phyloP scores from a whole-genome alignment of 2,113 vertebrate genomes.

The Nannobrachium achirus region DNA sequence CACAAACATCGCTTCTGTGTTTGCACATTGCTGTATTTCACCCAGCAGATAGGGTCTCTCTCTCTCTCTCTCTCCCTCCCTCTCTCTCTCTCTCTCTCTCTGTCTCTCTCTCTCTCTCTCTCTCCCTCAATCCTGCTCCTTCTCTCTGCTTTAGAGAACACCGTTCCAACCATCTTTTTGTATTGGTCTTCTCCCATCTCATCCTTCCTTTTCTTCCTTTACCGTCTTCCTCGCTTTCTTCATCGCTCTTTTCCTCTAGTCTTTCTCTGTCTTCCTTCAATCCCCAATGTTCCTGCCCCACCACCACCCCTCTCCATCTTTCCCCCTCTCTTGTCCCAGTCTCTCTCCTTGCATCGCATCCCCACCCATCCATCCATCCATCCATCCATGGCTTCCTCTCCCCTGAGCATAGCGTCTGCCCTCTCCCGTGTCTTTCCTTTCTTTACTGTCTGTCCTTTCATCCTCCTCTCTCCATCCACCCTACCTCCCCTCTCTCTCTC shows the following conservation, averaged over 20 bases:
- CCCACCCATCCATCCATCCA: neutral
- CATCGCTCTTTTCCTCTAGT: conserved; percentile 28
- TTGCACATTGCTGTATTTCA: too few relatives aligned
- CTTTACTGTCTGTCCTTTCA: too few relatives aligned
- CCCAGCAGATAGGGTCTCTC: neutral
- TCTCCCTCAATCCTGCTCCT: neutral
- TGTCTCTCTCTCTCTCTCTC: neutral
- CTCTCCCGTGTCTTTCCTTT: too few relatives aligned
- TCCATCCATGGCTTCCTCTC: neutral
- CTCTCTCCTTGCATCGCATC: neutral
- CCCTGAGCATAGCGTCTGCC: neutral
- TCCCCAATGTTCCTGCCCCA: conserved; percentile 10
- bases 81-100: neutral
- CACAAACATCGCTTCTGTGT: too few relatives aligned
- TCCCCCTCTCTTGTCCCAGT: neutral
- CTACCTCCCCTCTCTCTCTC: neutral
- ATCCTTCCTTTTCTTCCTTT: too few relatives aligned
- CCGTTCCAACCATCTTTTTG: too few relatives aligned
- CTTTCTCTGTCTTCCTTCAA: conserved; percentile 22
- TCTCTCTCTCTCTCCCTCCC: neutral
- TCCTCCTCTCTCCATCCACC: too few relatives aligned
- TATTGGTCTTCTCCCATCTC: too few relatives aligned
- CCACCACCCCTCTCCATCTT: conserved; percentile 20
- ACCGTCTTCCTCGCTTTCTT: conserved; percentile 23
- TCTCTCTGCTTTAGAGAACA: too few relatives aligned